These are phyloP conservation scores for Melanaphis sacchari DNA, from an alignment of 1,140 invertebrate species.

Conservation along the genomic window DNA sequence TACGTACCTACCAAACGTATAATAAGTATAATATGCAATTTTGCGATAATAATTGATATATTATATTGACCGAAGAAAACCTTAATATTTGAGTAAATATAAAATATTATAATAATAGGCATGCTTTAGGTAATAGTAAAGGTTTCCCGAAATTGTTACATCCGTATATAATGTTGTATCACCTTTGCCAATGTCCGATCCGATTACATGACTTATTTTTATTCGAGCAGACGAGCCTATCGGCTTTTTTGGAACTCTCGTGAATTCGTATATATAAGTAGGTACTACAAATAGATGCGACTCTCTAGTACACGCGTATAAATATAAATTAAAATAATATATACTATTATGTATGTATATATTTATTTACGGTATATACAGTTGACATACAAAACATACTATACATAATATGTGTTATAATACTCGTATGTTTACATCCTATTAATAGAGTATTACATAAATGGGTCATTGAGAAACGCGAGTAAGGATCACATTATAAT, in stretches of 20 bases:
- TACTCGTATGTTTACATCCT: constrained; percentile 16
- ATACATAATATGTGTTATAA: not conserved
- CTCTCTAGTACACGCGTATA: not conserved
- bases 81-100: no score
- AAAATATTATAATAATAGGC: no score
- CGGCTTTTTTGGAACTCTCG: not conserved
- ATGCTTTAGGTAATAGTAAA: no score
- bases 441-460: constrained; percentile 26
- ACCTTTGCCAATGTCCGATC: not conserved
- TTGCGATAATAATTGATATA: no score
- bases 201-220: not conserved
- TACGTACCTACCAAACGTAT: no score
- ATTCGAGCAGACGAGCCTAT: not conserved
- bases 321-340: no score
- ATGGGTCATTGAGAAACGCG: not conserved
- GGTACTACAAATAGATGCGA: not conserved
- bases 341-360: not conserved
- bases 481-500: not conserved
- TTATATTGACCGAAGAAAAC: no score
- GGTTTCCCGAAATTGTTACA: no score
- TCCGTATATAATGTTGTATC: not conserved
- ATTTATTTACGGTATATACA: not conserved
- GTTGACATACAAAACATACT: not conserved
- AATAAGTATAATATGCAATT: no score
- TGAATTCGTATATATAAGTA: not conserved